These are phyloP conservation scores for Alcis repandata DNA, from an alignment of 2,888 invertebrate genomes.

Conservation along the genomic window DNA sequence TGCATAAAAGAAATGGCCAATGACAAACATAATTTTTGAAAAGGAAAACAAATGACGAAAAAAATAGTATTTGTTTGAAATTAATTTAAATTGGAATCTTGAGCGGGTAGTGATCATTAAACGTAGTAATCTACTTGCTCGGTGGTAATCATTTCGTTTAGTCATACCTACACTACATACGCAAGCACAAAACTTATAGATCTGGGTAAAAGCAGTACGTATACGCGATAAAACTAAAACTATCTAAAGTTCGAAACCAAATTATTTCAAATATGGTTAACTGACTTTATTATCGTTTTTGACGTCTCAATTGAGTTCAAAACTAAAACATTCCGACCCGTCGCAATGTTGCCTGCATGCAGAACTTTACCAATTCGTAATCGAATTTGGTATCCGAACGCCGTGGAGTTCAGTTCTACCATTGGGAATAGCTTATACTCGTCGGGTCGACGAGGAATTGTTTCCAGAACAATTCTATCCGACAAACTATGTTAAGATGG, in stretches of 20 bases:
- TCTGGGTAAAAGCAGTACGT: too few relatives aligned
- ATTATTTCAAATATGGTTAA: neutral
- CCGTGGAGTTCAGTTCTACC: slow-evolving; percentile 20
- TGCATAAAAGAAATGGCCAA: neutral
- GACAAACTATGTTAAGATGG: slow-evolving; percentile 20
- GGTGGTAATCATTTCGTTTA: too few relatives aligned
- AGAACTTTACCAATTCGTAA: slow-evolving; percentile 31
- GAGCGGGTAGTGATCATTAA: too few relatives aligned
- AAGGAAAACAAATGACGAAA: too few relatives aligned
- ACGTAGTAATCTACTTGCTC: too few relatives aligned
- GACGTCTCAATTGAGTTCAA: slow-evolving; percentile 11
- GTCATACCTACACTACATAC: too few relatives aligned
- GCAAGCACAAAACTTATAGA: too few relatives aligned
- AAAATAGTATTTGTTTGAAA: too few relatives aligned
- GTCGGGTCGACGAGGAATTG: slow-evolving; percentile 37
- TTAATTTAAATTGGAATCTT: too few relatives aligned
- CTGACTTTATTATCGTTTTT: slow-evolving; percentile 2
- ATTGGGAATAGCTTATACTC: slow-evolving; percentile 33
- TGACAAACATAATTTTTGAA: too few relatives aligned
- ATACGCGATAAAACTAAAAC: too few relatives aligned
- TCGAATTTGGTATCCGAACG: slow-evolving; percentile 35
- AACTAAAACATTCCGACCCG: slow-evolving; percentile 23
- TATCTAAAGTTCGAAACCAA: neutral
- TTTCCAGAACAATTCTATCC: slow-evolving; percentile 31
- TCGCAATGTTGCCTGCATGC: slow-evolving; percentile 13